phyloP scores from a whole-genome alignment of 2,797 vertebrate genomes.

The Rhinogobio ventralis region DNA sequence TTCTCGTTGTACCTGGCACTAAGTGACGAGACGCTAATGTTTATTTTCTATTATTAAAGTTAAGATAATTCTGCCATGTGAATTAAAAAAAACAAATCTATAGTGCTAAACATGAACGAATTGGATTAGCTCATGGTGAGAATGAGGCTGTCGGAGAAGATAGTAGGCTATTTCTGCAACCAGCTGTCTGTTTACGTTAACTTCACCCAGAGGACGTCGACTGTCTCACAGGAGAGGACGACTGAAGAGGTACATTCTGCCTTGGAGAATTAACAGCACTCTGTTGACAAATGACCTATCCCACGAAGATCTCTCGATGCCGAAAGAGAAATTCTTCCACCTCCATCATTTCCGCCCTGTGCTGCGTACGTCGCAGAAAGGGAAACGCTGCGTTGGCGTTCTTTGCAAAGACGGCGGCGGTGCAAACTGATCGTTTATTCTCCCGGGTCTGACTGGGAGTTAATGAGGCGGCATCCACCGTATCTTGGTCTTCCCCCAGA shows the following conservation, averaged over 20 bases:
- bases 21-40: not conserved
- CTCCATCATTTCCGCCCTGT: slow-evolving; percentile 36
- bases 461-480: slow-evolving; percentile 57
- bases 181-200: slow-evolving; percentile 32
- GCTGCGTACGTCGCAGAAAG: not conserved
- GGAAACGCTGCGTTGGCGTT: slow-evolving; percentile 43
- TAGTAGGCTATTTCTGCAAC: not conserved
- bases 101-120: slow-evolving; percentile 8
- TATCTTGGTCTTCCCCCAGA: slow-evolving; percentile 48
- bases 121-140: slow-evolving; percentile 37
- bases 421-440: slow-evolving; percentile 53
- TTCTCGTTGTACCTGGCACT: not conserved
- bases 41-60: not conserved
- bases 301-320: slow-evolving; percentile 28
- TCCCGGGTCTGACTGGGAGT: slow-evolving; percentile 53
- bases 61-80: not conserved
- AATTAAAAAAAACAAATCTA: not conserved
- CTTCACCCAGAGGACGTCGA: slow-evolving; percentile 17
- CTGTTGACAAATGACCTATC: slow-evolving; percentile 42
- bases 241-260: slow-evolving; percentile 17
- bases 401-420: slow-evolving; percentile 26
- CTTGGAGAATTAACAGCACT: slow-evolving; percentile 29
- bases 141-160: slow-evolving; percentile 37
- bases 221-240: slow-evolving; percentile 10
- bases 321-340: slow-evolving; percentile 39